Evolutionary conservation across 2,797 vertebrate species (phyloP), one percentile per base, ranked within the genome.

Genomic region (Falco berigora): DNA sequence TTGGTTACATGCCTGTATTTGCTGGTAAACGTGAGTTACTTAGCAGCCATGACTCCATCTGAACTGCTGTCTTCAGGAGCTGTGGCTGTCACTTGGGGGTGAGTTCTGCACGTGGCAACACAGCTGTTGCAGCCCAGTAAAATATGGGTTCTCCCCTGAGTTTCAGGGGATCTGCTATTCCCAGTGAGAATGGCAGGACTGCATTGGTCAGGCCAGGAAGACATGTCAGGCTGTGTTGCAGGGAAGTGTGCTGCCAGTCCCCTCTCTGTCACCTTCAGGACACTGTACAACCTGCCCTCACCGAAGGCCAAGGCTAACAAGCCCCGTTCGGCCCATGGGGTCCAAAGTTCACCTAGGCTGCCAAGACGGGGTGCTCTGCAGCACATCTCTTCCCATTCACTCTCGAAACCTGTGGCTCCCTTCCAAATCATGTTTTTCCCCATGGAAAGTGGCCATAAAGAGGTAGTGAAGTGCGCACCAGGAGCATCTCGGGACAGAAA

Each of bases 31-130:
- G 77, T 99, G 88, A 99, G 99, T 97, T 99, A 99, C 97, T 97
- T 99, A 88, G 98, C 98, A 22, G 98, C 98, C 61, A 98, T 99
- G 98, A 98, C 98, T 2, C 98, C 99, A 3, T 88, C 52, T 47
- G 99, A 99, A 92, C 97, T 99, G 84, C 97, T 99, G 72, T 97
- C 98, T 61, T 99, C 99, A 72, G 98, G 86, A 18, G 98, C 98
- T 6, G 98, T 99, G 32, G 99, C 99, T 2, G 98, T 99, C 89
- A 99, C 98, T 5, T 99, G 99, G 98, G 99, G 99, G 98, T 99
- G 95, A 98, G 98, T 78, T 75, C 72, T 62, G n/a, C 8, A 1
- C 64, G 42, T 55, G 76, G 36, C 63, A 68, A 8, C 24, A 18
- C 5, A 55, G 34, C 30, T 72, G 55, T 1, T 23, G 64, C 36